Evolutionary conservation across 53 echinoderm and acorn worm species (phyloP), one percentile per base, ranked within the genome.

Genomic region (Patiria pectinifera): DNA sequence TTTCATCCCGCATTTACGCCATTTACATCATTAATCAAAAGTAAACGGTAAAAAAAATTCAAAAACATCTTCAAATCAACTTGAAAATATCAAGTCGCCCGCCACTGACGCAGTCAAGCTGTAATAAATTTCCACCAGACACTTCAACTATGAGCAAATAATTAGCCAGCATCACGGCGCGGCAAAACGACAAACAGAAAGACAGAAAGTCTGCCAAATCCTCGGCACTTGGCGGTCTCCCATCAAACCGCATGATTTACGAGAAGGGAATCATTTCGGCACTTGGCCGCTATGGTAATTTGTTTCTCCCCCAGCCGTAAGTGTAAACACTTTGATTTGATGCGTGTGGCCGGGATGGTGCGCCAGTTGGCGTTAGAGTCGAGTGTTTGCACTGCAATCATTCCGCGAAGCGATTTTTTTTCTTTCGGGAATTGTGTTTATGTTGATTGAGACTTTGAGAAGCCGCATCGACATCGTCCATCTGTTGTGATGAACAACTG

Each of bases 341-440:
- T 35, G 35, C 35, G 21, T 53, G 53, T 53, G 5, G 53, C 53
- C 8, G 5, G 53, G 53, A 66, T 66, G 19, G 19, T 24, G 24
- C 74, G 24, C 24, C 74, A 74, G n/a, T 24, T 76, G 24, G 76
- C 11, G 18, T 76, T 24, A 0, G 11, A 7, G 12, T 8, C 19
- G 22, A n/a, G 74, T 79, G 79, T 79, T 79, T 79, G 79, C 2
- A 46, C 79, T 79, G 79, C 46, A 45, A 45, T 79, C 19, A 79
- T 46, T 11, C 9, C 2, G 45, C 47, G 24, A 18, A 18, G 66
- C 66, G 53, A 53, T 5, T 53, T 53, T 53, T 53, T 53, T 53
- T 8, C 53, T 0, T 15, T 14, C 60, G 12, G 66, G 13, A 66
- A 66, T 66, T 66, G 60, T 66, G 15, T 16, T 66, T 66, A 66